Percentiles rank a stretch among this genome's conserved stretches.
Conservation (phyloP, 2,888 invertebrate species). For the Brachyptera risi region DNA sequence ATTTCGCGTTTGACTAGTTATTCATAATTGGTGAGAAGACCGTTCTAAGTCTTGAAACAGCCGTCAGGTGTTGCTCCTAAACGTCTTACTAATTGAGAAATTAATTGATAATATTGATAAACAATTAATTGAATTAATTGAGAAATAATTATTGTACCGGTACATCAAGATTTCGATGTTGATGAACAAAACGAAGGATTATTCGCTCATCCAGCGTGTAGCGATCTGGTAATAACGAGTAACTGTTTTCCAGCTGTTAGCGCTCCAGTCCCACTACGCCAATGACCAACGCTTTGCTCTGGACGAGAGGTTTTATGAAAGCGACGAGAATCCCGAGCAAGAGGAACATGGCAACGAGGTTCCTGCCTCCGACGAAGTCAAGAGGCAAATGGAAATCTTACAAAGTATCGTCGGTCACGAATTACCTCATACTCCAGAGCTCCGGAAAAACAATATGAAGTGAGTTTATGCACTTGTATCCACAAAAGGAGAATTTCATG, state of each 20-base stretch:
- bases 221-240: neutral
- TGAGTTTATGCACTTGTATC: neutral
- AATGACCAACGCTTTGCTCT: slow-evolving; percentile 73
- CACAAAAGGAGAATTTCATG: too few species aligned
- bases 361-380: slow-evolving; percentile 48
- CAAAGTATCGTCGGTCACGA: slow-evolving; percentile 52
- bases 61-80: too few species aligned
- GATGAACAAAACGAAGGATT: neutral
- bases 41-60: too few species aligned
- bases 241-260: slow-evolving; percentile 52
- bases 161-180: too few species aligned
- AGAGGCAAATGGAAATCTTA: slow-evolving; percentile 53
- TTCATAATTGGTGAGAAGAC: too few species aligned
- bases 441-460: neutral
- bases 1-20: too few species aligned
- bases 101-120: too few species aligned
- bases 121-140: too few species aligned
- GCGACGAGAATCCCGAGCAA: slow-evolving; percentile 43
- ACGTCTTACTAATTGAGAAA: too few species aligned
- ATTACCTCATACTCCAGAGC: slow-evolving; percentile 31
- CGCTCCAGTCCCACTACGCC: slow-evolving; percentile 67
- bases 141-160: too few species aligned
- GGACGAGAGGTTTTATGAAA: slow-evolving; percentile 67
- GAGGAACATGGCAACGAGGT: slow-evolving; percentile 39
- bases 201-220: neutral